Base-by-base conservation (phyloP, 2,797 vertebrate species). In the Rhabdomys pumilio region DNA sequence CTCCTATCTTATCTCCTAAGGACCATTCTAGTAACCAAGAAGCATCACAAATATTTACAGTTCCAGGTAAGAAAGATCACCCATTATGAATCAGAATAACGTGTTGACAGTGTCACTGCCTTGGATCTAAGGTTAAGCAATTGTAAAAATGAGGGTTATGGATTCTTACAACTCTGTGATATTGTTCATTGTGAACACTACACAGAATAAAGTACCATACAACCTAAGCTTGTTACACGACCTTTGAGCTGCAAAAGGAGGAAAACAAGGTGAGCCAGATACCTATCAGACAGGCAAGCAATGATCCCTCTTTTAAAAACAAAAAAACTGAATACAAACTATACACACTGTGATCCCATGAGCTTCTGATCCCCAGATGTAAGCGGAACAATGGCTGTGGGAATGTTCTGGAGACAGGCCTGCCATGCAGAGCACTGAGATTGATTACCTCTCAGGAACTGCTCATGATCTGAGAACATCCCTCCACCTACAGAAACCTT, bases 1-100 rank as follows among this genome's bases (percentile, higher is more conserved):
- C 57, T 77, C 24, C 20, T 44, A 63, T 91, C 76, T 95, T 76
- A 53, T 91, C 89, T 93, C 86, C 84, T 63, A 57, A 83, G 79
- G 69, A 89, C 67, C 9, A 44, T 87, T 55, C 47, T 91, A 82
- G 77, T 29, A 29, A 72, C 24, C 24, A 89, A 34, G 61, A 82
- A 82, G 47, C n/a, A n/a, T 73, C 83, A 29, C 55, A 65, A 89
- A 55, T 10, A 76, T 7, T 7, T 19, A 72, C 80, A 80, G 41
- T 85, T 77, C 73, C 47, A 86, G 55, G 19, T 31, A 87, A 87
- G 81, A 34, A 80, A 50, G 50, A 92, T 24, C 2, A 72, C 2
- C 4, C 83, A 81, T 34, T 47, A 76, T 77, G 69, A 87, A 44
- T 57, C 59, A 63, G 61, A 95, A 88, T 77, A 67, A 67, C 7